phyloP scores from a whole-genome alignment of 2,888 invertebrate species.

The Aleiodes alternator region DNA sequence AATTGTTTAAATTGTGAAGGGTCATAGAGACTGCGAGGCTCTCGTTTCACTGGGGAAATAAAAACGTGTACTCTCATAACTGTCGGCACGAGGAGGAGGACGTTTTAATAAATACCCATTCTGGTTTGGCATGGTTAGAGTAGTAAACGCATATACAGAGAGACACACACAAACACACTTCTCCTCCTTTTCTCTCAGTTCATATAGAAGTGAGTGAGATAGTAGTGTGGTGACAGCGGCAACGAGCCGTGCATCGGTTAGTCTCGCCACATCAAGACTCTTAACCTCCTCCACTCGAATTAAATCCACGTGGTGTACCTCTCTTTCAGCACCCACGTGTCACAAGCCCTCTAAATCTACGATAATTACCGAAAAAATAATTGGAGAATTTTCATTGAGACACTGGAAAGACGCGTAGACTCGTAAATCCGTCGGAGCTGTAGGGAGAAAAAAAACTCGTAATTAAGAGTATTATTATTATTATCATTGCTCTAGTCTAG shows the following conservation, averaged over 20 bases:
- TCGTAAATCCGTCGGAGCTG: too few species aligned
- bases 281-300: slow-evolving; percentile 64
- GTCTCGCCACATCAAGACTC: slow-evolving; percentile 73
- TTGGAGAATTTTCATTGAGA: slow-evolving; percentile 1
- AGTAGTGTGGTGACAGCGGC: slow-evolving; percentile 70
- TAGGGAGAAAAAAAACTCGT: too few species aligned
- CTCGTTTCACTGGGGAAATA: slow-evolving; percentile 55
- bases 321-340: slow-evolving; percentile 41
- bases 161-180: neutral
- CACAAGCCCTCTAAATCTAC: slow-evolving; percentile 1
- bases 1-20: slow-evolving; percentile 31
- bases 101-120: slow-evolving; percentile 64
- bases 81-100: slow-evolving; percentile 62
- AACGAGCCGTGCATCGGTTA: slow-evolving; percentile 74
- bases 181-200: slow-evolving; percentile 6
- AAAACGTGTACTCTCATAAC: slow-evolving; percentile 66
- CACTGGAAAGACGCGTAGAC: too few species aligned
- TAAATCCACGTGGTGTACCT: slow-evolving; percentile 52
- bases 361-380: slow-evolving; percentile 26
- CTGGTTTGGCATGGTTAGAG: slow-evolving; percentile 25
- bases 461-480: too few species aligned
- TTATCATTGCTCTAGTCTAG: too few species aligned
- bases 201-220: slow-evolving; percentile 63
- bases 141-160: slow-evolving; percentile 5
- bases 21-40: slow-evolving; percentile 56